Percentiles rank a stretch among this genome's conserved stretches.
phyloP scores from a whole-genome alignment of 2,797 vertebrate species.

The Oryzias dopingdopingensis region DNA sequence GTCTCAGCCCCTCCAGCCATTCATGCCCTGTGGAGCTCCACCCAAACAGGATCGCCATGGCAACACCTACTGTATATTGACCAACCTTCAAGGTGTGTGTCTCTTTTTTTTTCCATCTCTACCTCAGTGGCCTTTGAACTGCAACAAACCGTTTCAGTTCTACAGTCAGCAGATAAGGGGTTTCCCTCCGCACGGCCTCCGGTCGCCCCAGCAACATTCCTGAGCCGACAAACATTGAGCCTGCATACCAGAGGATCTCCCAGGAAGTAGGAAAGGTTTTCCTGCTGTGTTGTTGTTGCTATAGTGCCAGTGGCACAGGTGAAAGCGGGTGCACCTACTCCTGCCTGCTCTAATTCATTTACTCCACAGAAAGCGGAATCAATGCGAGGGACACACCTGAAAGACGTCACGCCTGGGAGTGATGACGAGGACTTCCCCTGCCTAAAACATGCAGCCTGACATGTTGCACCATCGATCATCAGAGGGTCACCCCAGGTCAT shows the following conservation, averaged over 20 bases:
- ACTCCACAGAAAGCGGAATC: slow-evolving; percentile 32
- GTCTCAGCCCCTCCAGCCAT: slow-evolving; percentile 43
- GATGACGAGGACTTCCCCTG: slow-evolving; percentile 7
- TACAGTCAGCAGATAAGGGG: slow-evolving; percentile 74
- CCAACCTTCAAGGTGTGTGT: slow-evolving; percentile 66
- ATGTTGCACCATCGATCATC: slow-evolving; percentile 3
- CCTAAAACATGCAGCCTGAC: background rate
- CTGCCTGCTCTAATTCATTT: slow-evolving; percentile 15
- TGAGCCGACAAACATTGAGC: slow-evolving; percentile 78
- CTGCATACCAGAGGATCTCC: slow-evolving; percentile 75
- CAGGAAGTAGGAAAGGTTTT: slow-evolving; percentile 62
- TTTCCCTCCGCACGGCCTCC: slow-evolving; percentile 70
- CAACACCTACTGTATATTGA: slow-evolving; percentile 50
- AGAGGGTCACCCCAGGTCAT: background rate
- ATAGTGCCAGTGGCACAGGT: slow-evolving; percentile 65
- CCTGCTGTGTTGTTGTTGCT: slow-evolving; percentile 72
- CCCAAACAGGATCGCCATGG: slow-evolving; percentile 72
- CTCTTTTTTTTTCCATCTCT: slow-evolving; percentile 27
- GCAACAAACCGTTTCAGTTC: slow-evolving; percentile 66
- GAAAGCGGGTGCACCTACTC: slow-evolving; percentile 46
- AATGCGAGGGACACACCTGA: slow-evolving; percentile 33
- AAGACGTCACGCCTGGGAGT: slow-evolving; percentile 30
- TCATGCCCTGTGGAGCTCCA: slow-evolving; percentile 67
- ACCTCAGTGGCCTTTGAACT: slow-evolving; percentile 61
- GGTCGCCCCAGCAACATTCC: slow-evolving; percentile 75